phyloP scores from a whole-genome alignment of 2,888 invertebrate genomes.

The Acheta domesticus region DNA sequence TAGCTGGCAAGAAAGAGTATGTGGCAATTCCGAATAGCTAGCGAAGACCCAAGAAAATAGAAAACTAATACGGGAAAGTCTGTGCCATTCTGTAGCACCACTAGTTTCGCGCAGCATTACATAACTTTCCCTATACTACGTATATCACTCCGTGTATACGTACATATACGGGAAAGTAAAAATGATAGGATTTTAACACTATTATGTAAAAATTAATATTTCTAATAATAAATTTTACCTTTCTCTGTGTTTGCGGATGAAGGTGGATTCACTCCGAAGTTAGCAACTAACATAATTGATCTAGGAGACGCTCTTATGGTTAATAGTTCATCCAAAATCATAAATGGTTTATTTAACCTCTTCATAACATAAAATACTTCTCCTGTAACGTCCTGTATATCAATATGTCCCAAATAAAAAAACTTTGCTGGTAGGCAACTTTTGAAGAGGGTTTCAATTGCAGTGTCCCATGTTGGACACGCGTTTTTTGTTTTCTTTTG shows the following conservation, averaged over 20 bases:
- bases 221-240: neutral
- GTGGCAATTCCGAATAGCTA: too few relatives aligned
- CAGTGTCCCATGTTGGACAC: conserved; percentile 57
- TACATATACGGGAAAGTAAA: too few relatives aligned
- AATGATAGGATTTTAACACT: too few relatives aligned
- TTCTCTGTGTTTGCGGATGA: neutral
- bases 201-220: too few relatives aligned
- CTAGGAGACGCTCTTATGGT: conserved; percentile 2
- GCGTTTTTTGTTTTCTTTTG: conserved; percentile 18
- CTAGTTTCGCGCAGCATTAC: too few relatives aligned
- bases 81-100: too few relatives aligned
- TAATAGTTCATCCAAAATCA: conserved; percentile 21
- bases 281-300: conserved; percentile 25
- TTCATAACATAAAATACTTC: conserved; percentile 40
- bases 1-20: too few relatives aligned
- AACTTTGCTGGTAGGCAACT: conserved; percentile 62
- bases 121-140: too few relatives aligned
- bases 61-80: too few relatives aligned
- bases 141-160: too few relatives aligned
- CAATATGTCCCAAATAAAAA: conserved; percentile 58
- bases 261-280: neutral
- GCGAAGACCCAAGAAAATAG: too few relatives aligned
- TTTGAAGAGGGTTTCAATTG: conserved; percentile 58
- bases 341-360: neutral
- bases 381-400: conserved; percentile 58